A percentile compares a stretch with the other conserved stretches of the same genome.
phyloP scores from a whole-genome alignment of 2,888 invertebrate species.

The Galeruca laticollis region DNA sequence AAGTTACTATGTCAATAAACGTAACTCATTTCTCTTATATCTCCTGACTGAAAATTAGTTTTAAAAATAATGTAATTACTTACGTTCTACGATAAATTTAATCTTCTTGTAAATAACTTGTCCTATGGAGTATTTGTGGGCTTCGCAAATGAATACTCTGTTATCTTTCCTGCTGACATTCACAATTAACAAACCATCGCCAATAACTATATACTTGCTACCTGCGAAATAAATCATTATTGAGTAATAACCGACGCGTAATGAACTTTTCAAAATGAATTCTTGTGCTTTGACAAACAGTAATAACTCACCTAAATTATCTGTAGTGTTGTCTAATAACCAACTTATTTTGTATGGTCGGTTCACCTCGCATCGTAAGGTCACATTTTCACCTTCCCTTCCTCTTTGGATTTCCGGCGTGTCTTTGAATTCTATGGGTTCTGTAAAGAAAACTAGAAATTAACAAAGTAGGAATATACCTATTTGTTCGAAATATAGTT shows the following conservation, averaged over 20 bases:
- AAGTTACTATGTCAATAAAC: no score
- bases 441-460: conserved; percentile 60
- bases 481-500: not conserved
- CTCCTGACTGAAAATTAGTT: not conserved
- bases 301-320: conserved; percentile 74
- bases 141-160: conserved; percentile 70
- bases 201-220: conserved; percentile 67
- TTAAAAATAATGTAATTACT: conserved; percentile 59
- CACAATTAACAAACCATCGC: conserved; percentile 71
- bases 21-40: not conserved
- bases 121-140: conserved; percentile 69
- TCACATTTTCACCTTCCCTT: conserved; percentile 68
- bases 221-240: conserved; percentile 51
- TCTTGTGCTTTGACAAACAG: not conserved
- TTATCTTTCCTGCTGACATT: conserved; percentile 70
- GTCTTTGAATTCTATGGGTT: conserved; percentile 71
- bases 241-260: not conserved
- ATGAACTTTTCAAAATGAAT: no score
- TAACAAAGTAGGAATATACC: no score
- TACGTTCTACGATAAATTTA: conserved; percentile 72
- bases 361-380: conserved; percentile 71
- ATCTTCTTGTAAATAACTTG: conserved; percentile 70
- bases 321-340: conserved; percentile 53
- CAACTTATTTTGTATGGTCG: conserved; percentile 31
- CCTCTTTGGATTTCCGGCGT: conserved; percentile 68